Conservation (phyloP, 1,140 invertebrate genomes). For the Phortica variegata region DNA sequence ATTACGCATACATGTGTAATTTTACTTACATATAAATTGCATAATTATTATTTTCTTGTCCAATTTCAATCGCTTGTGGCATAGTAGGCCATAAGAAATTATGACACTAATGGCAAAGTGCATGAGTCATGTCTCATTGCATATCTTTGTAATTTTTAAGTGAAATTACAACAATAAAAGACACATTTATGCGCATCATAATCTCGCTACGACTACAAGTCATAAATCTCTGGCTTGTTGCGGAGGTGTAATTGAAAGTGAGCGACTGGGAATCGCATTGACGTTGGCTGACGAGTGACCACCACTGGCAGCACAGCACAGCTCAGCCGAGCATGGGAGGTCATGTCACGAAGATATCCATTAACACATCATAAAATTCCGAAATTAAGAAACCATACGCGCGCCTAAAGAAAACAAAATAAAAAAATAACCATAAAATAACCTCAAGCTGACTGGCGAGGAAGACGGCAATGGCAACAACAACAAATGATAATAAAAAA, state of each 20-base stretch:
- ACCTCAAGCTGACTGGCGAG: no score
- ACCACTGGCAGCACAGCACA: constrained; percentile 11
- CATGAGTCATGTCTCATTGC: no score
- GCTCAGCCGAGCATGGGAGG: no score
- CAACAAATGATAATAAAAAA: constrained; percentile 32
- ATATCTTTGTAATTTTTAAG: no score
- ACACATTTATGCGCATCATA: no score
- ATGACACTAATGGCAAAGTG: no score
- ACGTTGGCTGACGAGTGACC: constrained; percentile 5
- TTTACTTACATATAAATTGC: no score
- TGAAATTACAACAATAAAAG: no score
- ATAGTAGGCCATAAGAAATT: no score
- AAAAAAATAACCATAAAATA: constrained; percentile 3
- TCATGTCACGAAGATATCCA: constrained; percentile 53
- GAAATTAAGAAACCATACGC: constrained; percentile 52
- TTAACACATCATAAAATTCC: constrained; percentile 55
- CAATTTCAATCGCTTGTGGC: no score
- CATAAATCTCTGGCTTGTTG: neutral
- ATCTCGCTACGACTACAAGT: no score
- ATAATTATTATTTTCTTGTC: no score
- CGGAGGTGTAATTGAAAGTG: constrained; percentile 30
- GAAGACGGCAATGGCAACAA: constrained; percentile 5
- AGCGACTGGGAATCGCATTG: constrained; percentile 13
- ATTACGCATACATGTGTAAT: constrained; percentile 13
- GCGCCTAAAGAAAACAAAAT: constrained; percentile 6